Evolutionary conservation across 2,113 vertebrate species (phyloP).

Genomic region (Apodemus sylvaticus): DNA sequence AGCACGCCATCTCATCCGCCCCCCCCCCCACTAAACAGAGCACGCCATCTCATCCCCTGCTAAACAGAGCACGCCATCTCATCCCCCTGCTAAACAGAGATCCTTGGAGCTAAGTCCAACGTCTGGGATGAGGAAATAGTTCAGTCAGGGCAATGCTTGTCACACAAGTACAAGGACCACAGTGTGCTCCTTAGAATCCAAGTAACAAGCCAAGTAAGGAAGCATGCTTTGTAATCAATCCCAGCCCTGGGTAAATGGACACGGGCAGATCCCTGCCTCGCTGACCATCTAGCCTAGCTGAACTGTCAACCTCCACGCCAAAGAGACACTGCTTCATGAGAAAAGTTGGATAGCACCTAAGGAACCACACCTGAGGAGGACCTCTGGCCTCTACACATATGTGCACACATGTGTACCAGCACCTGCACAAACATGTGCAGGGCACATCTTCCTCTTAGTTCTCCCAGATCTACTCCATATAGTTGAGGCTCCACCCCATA

Average conservation of each 20-base stretch:
- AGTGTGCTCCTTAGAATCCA: not conserved
- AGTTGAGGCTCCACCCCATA: accelerated
- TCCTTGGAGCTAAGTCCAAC: not conserved
- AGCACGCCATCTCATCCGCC: accelerated
- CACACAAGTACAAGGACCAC: not conserved
- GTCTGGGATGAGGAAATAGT: not conserved
- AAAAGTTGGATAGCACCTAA: not conserved
- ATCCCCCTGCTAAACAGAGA: not conserved
- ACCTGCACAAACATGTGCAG: not conserved
- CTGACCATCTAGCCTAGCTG: not conserved
- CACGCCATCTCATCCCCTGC: accelerated
- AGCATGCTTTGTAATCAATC: no score
- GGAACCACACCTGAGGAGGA: not conserved
- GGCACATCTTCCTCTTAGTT: not conserved
- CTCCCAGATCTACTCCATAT: accelerated
- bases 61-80: no score
- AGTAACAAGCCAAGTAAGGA: not conserved
- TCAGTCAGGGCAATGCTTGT: not conserved
- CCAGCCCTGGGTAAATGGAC: not conserved
- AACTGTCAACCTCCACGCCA: not conserved
- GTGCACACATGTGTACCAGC: not conserved
- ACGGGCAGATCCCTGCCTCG: not conserved
- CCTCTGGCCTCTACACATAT: not conserved
- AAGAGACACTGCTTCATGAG: not conserved
- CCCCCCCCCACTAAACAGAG: not conserved